Evolutionary conservation across 2,113 vertebrate species (phyloP), one percentile per base, ranked within the genome.

Genomic region (Ictalurus punctatus): DNA sequence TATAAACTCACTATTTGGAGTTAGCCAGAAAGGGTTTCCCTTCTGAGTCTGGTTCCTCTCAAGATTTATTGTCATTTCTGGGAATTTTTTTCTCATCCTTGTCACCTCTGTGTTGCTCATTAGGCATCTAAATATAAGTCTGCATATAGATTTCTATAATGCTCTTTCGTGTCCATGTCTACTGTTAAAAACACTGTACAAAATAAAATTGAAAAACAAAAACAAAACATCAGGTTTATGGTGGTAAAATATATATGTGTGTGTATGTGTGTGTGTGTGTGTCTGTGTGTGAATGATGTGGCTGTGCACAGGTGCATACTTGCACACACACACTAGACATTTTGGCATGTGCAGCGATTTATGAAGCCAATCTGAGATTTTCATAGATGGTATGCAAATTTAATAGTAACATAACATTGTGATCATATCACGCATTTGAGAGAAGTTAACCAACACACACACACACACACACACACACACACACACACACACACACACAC

Each of bases 401-500:
- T 69, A 40, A 61, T 44, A 90, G 74, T 54, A 59, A 59, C 17
- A 61, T 37, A 61, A 83, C 19, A 34, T 19, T 59, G 21, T 61
- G 34, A 58, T 84, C 59, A 69, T 71, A 9, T 16, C 83, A 85
- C 79, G n/a, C 37, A 30, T 61, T 61, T 8, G 5, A 48, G 56
- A 71, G 23, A 85, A 79, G 17, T 25, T 13, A 73, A 59, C n/a
- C 34, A 34, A 25, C 84, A 79, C 19, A 85, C 67, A 80, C 48
- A 85, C 56, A 48, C 85, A 63, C 63, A 86, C n/a, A 71, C 67
- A 69, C 67, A 63, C 8, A 63, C n/a, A 30, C n/a, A 21, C 8
- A 48, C 48, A 48, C 48, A 48, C 86, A 65, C 23, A 80, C 40
- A 23, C 87, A 78, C 27, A 85, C 67, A 79, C 44, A 81, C 54